Conservation (phyloP, 2,113 vertebrate species). For the Indicator indicator region DNA sequence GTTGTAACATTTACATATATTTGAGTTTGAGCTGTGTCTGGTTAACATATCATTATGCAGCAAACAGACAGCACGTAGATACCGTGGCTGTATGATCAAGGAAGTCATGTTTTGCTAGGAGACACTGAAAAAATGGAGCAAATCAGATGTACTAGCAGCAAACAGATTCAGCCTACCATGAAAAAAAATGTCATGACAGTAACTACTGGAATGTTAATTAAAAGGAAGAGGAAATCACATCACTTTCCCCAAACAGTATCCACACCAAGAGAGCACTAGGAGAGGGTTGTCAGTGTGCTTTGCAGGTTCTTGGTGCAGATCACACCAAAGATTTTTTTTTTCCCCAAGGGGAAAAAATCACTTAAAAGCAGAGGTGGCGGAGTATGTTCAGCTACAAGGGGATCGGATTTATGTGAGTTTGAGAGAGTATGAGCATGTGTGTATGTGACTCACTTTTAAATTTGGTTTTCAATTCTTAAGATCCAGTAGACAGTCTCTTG, state of each 20-base stretch:
- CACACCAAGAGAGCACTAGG: neutral
- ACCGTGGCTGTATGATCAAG: neutral
- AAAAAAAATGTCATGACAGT: neutral
- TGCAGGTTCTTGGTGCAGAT: neutral
- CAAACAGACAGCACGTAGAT: neutral
- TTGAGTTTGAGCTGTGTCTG: neutral
- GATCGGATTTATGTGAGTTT: neutral
- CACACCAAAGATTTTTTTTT: neutral
- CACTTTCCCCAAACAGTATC: neutral
- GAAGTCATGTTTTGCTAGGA: neutral
- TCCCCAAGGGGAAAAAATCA: neutral
- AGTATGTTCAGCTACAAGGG: neutral
- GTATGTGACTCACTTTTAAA: neutral
- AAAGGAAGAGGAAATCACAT: neutral
- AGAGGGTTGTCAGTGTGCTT: neutral
- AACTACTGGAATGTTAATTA: neutral
- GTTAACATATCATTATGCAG: neutral
- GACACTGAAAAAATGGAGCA: neutral
- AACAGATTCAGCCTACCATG: neutral
- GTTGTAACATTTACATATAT: neutral
- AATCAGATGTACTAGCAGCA: neutral
- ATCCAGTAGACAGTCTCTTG: neutral
- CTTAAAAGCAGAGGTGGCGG: neutral
- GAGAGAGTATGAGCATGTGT: neutral
- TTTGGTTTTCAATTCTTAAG: neutral